Base-by-base conservation (phyloP, 2,113 vertebrate genomes). In the Desmodus rotundus region DNA sequence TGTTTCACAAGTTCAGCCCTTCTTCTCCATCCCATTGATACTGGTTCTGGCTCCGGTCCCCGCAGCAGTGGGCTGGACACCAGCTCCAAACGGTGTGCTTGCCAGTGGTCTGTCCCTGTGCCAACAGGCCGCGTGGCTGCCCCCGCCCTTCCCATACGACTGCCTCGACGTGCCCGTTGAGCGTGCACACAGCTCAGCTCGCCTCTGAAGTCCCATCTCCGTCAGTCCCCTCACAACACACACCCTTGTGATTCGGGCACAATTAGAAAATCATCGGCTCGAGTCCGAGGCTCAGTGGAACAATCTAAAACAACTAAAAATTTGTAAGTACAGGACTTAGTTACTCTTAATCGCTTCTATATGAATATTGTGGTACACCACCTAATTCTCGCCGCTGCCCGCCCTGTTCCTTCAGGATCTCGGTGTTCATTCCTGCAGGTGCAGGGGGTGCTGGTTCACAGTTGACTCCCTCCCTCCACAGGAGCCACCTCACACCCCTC, bases 261-360 rank as follows among this genome's bases (percentile, higher is more conserved):
- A 65, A n/a, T 36, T 31, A 67, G 54, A 26, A 93, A 74, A 74
- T 38, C 4, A 12, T 47, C 36, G 84, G 65, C 77, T 70, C 14
- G 54, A 58, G n/a, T 45, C 52, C 88, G 43, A 84, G 52, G n/a
- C 33, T 38, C 56, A 65, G 9, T 56, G n/a, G 38, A 80, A 50
- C 33, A 33, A 73, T 80, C 54, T 80, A 28, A 65, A 80, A 78
- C 36, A 91, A 84, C 56, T 6, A 26, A 78, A 86, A 52, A 61
- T 70, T 13, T 61, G 22, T 24, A 74, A 61, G 43, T 20, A n/a
- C 4, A 38, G 54, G 38, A 20, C 13, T 77, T 45, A 58, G 26
- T 94, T 93, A 47, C 41, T 65, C 41, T 67, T 80, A 28, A 6
- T 54, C 70, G 28, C 83, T 80, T 67, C 28, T 54, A 2, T 11